Base-by-base conservation (phyloP, 53 echinoderm and acorn worm genomes). In the Henricia sp. region DNA sequence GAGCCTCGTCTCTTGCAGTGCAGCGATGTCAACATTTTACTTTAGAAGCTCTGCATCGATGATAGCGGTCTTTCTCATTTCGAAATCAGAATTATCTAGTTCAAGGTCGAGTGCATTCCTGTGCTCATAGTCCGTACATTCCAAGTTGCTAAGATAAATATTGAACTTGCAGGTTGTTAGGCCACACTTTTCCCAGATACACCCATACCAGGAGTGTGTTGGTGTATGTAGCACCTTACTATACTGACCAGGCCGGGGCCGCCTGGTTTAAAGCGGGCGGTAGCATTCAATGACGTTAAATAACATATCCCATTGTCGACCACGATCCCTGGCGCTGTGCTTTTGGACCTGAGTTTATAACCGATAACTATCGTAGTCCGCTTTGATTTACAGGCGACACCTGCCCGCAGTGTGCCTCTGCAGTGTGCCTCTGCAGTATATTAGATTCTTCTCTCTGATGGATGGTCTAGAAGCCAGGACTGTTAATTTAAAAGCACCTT, bases 1-100 rank as follows among this genome's bases (percentile, higher is more conserved):
- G 16, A 78, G 59, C 56, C 80, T 57, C 1, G 84, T 51, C 46
- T 70, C 70, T 35, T 83, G 68, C 33, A 83, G 77, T 21, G 58
- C 57, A 57, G 53, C 69, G 29, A 69, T 83, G 67, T 66, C 83
- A 48, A 68, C 41, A 40, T 67, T 82, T 21, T 38, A 50, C 19
- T 53, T 74, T 25, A 34, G 16, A 17, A 76, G 75, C 48, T 86
- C 86, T 37, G 0, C 11, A 28, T 73, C 59, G 46, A 85, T 85
- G 37, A 74, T 50, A n/a, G 40, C 34, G 11, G 72, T 74, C 35
- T 78, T 85, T 26, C 72, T 21, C 44, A 44, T 6, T 44, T 44
- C 44, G 13, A 44, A 13, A 44, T 44, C 44, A 35, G 25, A 40
- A 39, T 74, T 72, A 36, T 37, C 53, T 25, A 50, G 34, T 36